Evolutionary conservation across 1,140 invertebrate species (phyloP).

Genomic region (Hypsibius dujardini): DNA sequence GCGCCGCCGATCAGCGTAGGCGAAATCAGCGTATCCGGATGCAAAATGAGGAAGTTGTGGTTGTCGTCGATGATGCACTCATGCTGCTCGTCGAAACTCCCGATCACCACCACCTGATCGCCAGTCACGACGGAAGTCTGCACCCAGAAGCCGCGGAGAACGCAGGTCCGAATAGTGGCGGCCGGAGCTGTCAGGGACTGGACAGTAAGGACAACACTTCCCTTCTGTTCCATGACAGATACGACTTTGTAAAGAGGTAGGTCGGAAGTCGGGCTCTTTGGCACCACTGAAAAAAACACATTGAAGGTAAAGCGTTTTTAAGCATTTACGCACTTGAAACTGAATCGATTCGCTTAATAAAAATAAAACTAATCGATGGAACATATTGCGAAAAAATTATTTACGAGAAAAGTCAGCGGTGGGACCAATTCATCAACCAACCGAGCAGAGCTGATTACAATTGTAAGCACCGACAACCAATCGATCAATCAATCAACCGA

Average conservation of each 20-base stretch:
- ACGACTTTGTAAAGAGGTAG: constrained; percentile 1
- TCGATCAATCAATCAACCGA: no score
- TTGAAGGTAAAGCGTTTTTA: no score
- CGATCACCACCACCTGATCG: not conserved
- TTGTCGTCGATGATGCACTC: not conserved
- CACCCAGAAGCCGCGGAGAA: not conserved
- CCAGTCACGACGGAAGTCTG: not conserved
- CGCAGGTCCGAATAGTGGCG: not conserved
- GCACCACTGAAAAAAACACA: not conserved
- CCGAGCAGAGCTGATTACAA: no score
- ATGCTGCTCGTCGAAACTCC: not conserved
- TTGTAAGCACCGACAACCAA: no score
- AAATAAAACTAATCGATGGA: no score
- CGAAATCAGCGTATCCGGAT: constrained; percentile 5
- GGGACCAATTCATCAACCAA: no score
- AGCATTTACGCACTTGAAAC: no score
- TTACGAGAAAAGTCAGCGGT: no score
- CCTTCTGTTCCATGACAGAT: not conserved
- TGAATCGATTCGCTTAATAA: no score
- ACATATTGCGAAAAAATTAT: no score
- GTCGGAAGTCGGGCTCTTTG: constrained; percentile 9
- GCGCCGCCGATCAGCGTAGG: constrained; percentile 11
- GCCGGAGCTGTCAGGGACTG: not conserved
- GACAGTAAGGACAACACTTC: not conserved
- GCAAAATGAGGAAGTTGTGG: not conserved